Percentiles rank a stretch among this genome's conserved stretches.
phyloP scores from a whole-genome alignment of 2,113 vertebrate species.

The Syngnathus floridae region DNA sequence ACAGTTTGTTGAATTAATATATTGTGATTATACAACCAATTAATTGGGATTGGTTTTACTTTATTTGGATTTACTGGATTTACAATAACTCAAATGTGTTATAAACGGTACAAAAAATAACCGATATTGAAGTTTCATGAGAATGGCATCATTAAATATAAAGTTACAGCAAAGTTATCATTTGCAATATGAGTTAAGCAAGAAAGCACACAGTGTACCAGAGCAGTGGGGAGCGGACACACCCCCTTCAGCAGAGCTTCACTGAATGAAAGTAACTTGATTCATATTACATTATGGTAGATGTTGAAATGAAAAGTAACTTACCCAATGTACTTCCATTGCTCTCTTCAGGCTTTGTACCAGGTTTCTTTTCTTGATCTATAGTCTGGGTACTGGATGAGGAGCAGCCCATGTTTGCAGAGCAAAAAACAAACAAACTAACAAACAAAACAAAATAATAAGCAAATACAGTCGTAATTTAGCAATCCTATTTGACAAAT shows the following conservation, averaged over 20 bases:
- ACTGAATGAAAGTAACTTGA: constrained; percentile 8
- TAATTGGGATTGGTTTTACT: no score
- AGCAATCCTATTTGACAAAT: constrained; percentile 6
- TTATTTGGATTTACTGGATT: no score
- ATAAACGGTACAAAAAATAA: background rate
- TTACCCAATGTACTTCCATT: constrained; percentile 63
- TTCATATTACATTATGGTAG: background rate
- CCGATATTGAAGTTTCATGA: background rate
- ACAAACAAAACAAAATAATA: background rate
- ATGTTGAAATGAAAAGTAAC: constrained; percentile 8
- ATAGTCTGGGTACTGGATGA: constrained; percentile 70
- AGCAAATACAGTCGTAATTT: background rate
- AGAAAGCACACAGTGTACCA: constrained; percentile 55
- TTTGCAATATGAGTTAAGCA: constrained; percentile 2
- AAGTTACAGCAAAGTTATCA: background rate
- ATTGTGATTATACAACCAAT: no score
- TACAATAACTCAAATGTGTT: background rate
- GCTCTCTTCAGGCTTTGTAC: constrained; percentile 65
- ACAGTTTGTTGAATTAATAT: background rate
- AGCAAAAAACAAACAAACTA: background rate
- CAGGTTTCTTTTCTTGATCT: constrained; percentile 69
- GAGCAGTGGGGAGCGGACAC: constrained; percentile 18
- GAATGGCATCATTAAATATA: background rate
- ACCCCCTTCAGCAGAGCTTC: constrained; percentile 11
- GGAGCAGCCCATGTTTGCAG: constrained; percentile 70